Evolutionary conservation across 2,888 invertebrate species (phyloP), one percentile per base, ranked within the genome.

Genomic region (Ennomos quercinarius): DNA sequence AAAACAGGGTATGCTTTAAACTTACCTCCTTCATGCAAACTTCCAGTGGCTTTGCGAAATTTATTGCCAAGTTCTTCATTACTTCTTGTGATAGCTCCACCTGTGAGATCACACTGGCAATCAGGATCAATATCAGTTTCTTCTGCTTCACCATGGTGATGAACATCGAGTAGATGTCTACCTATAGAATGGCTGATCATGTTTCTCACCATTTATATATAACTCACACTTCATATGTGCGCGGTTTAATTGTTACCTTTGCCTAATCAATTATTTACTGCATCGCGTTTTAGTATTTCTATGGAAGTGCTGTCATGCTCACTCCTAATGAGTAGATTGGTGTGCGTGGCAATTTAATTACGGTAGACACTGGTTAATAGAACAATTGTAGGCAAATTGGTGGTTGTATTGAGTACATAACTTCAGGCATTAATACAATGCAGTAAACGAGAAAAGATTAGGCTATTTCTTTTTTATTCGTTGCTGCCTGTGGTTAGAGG

Each of bases 21-120:
- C 63, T 65, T 27, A 70, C 70, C 61, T 68, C 64, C 10, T 65
- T 67, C 41, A 38, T 67, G 52, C 68, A 69, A 46, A 42, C 54
- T 10, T 70, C 70, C 52, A 70, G 50, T 9, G 73, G 71, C 46
- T 71, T 70, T 9, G 63, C 63, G 27, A 73, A 73, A 17, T 64
- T 68, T 9, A 66, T 62, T 1, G 70, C 57, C 52, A 73, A 45
- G 12, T 61, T 53, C 48, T 65, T 63, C 66, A 73, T 48, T 8
- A 73, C 68, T 43, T 73, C 73, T 34, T 70, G 63, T 0, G 73
- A 73, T 0, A 61, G 11, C 4, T 54, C 50, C 36, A 63, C 65
- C 8, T 41, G 46, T 27, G 53, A n/a, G 6, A 63, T 37, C 42
- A 53, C 43, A 10, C 53, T 27, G 34, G 64, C 61, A 2, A 61